Evolutionary conservation across 2,113 vertebrate genomes (phyloP).

Genomic region (Sceloporus tristichus): DNA sequence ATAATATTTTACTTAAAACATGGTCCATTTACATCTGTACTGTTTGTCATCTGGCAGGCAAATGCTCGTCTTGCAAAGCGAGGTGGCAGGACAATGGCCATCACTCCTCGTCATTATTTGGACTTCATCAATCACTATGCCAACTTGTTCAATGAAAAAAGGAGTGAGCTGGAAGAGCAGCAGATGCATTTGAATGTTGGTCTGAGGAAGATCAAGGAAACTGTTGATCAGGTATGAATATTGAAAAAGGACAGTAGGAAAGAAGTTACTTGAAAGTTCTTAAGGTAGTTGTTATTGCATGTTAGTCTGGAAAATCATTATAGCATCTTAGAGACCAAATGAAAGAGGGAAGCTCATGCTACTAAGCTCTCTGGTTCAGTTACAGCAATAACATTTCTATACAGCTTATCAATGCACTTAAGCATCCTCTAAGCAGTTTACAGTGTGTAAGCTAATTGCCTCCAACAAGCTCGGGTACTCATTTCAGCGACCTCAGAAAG

Average conservation of each 20-base stretch:
- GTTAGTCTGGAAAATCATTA: no score
- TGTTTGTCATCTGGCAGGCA: conserved; percentile 78
- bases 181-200: conserved; percentile 99
- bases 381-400: no score
- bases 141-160: conserved; percentile 97
- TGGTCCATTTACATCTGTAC: neutral
- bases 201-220: conserved; percentile 98
- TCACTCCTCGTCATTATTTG: conserved; percentile 97
- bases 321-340: no score
- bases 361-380: no score
- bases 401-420: no score
- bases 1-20: neutral
- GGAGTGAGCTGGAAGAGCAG: conserved; percentile 97
- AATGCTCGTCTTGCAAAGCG: conserved; percentile 95
- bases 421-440: no score
- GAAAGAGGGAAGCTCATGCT: no score
- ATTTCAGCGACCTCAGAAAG: no score
- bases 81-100: conserved; percentile 95
- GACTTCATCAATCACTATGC: conserved; percentile 99
- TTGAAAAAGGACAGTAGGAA: neutral
- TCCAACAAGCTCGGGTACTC: no score
- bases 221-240: conserved; percentile 90
- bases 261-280: neutral
- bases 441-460: no score
- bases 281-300: accelerated